Evolutionary conservation across 2,888 invertebrate species (phyloP).

Genomic region (Drosophila robusta): DNA sequence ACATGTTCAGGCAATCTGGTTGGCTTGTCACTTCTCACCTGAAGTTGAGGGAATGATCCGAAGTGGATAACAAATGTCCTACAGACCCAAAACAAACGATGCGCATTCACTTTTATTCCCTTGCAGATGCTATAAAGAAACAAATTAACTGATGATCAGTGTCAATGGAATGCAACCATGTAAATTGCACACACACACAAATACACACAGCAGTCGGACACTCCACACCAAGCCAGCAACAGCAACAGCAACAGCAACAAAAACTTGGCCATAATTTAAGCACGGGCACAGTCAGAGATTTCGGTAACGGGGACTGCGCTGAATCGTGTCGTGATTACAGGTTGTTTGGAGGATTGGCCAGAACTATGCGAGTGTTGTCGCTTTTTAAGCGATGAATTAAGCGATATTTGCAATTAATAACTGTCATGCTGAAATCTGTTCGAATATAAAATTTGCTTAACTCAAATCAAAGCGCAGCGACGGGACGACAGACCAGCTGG

Average conservation of each 20-base stretch:
- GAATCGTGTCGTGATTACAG: conserved; percentile 79
- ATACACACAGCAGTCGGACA: conserved; percentile 21
- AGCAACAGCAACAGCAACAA: conserved; percentile 10
- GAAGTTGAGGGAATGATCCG: conserved; percentile 35
- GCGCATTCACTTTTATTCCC: conserved; percentile 81
- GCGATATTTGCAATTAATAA: conserved; percentile 84
- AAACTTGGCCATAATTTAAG: conserved; percentile 49
- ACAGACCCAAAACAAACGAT: conserved; percentile 81
- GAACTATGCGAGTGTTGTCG: conserved; percentile 80
- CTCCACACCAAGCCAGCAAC: conserved; percentile 7
- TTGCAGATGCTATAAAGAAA: conserved; percentile 72
- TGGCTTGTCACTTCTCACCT: conserved; percentile 45
- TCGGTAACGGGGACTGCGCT: conserved; percentile 50
- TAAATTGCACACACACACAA: conserved; percentile 65
- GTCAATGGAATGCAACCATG: conserved; percentile 84
- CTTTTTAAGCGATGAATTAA: conserved; percentile 83
- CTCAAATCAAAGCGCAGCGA: conserved; percentile 69
- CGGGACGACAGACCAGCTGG: conserved; percentile 15
- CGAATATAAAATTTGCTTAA: conserved; percentile 81
- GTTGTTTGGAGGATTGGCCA: conserved; percentile 68
- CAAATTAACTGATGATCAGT: conserved; percentile 84
- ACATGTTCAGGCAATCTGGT: conserved; percentile 18
- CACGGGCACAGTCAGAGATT: conserved; percentile 24
- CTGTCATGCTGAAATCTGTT: conserved; percentile 82
- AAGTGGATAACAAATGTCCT: conserved; percentile 81